Percentiles rank a stretch among this genome's conserved stretches.
phyloP scores from a whole-genome alignment of 2,113 vertebrate genomes.

The Malurus elegans region DNA sequence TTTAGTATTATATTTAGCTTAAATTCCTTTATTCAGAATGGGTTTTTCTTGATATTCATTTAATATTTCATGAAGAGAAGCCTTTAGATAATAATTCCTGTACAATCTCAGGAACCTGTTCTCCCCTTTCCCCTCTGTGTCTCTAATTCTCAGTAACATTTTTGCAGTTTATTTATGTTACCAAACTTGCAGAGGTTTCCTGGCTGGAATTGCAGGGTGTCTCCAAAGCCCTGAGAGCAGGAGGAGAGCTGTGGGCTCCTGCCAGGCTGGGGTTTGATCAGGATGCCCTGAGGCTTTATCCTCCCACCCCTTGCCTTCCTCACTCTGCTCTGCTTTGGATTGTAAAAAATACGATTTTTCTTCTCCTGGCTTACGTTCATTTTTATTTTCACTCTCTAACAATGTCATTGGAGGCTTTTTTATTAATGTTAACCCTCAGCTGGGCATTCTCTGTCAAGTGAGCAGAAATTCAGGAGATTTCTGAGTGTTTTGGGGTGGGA shows the following conservation, averaged over 20 bases:
- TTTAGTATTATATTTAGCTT: not conserved
- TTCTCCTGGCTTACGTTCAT: not conserved
- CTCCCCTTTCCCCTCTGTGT: not conserved
- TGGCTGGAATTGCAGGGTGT: not conserved
- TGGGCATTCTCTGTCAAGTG: not conserved
- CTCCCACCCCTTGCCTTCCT: not conserved
- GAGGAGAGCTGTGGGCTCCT: not conserved
- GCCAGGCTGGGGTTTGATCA: not conserved
- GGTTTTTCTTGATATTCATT: not conserved
- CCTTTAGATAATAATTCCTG: not conserved
- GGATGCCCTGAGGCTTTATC: not conserved
- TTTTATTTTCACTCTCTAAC: not conserved
- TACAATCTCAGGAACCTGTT: not conserved
- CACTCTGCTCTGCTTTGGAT: not conserved
- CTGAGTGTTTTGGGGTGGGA: not conserved
- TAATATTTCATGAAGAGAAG: not conserved
- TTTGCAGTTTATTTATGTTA: not conserved
- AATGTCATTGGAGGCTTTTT: not conserved
- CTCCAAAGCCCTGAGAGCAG: not conserved
- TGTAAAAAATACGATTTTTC: not conserved
- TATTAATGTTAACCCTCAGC: not conserved
- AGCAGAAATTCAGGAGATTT: not conserved
- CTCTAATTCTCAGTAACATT: not conserved
- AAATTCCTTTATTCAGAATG: not conserved
- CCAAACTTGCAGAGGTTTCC: not conserved